Percentiles rank a stretch among this genome's conserved stretches.
These are phyloP conservation scores for Drosophila quinaria DNA, from an alignment of 2,888 invertebrate genomes.

Conservation along the genomic window DNA sequence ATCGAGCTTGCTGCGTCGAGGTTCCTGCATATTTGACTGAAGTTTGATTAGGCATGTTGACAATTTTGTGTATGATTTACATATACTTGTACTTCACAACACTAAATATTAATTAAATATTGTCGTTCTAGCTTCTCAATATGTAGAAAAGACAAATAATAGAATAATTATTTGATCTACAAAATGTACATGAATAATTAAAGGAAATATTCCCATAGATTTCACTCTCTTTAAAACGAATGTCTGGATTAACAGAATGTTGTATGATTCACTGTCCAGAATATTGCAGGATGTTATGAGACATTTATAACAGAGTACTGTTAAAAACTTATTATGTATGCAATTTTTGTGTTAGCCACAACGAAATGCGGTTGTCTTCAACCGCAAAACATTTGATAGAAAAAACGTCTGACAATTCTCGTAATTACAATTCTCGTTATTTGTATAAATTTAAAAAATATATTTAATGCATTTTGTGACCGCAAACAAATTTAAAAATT, in stretches of 20 bases:
- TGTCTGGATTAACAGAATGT: neutral
- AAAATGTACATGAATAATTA: neutral
- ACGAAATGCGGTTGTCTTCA: constrained; percentile 5
- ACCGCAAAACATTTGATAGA: constrained; percentile 49
- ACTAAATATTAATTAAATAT: constrained; percentile 23
- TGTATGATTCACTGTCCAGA: neutral
- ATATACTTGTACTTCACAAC: neutral
- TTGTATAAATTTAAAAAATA: constrained; percentile 14
- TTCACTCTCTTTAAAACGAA: neutral
- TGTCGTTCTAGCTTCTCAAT: neutral
- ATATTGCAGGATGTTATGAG: neutral
- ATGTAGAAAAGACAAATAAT: neutral
- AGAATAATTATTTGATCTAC: neutral
- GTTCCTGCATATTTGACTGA: constrained; percentile 11
- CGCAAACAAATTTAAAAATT: constrained; percentile 36
- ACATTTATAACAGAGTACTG: neutral
- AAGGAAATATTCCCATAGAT: neutral
- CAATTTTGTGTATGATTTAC: constrained; percentile 13
- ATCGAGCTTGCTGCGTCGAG: constrained; percentile 6
- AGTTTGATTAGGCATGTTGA: constrained; percentile 31
- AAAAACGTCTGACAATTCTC: constrained; percentile 8
- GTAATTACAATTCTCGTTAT: constrained; percentile 34
- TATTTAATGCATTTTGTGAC: constrained; percentile 30
- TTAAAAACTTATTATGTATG: constrained; percentile 1
- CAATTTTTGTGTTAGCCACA: neutral